These are phyloP conservation scores for Cephus spinipes DNA, from an alignment of 2,888 invertebrate genomes.

Conservation along the genomic window DNA sequence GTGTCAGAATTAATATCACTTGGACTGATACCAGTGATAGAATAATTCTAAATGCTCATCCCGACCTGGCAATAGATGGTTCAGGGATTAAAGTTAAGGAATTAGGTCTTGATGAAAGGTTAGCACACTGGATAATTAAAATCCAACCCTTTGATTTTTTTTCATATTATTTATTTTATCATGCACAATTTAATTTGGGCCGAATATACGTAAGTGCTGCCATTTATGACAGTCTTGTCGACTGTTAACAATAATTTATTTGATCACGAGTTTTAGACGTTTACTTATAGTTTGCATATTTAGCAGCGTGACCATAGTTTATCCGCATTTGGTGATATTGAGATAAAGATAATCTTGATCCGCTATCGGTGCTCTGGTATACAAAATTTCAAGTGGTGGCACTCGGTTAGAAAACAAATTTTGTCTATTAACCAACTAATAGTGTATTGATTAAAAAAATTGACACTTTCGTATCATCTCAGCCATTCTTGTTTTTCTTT, in stretches of 20 bases:
- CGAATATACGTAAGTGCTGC: not conserved
- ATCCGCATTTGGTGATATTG: not conserved
- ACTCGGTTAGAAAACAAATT: not conserved
- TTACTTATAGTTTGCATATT: not conserved
- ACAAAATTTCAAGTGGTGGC: not conserved
- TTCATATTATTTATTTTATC: not conserved
- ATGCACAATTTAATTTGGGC: not conserved
- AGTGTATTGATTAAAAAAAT: not conserved
- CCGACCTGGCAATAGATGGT: constrained; percentile 72
- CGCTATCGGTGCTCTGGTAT: not conserved
- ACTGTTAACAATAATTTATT: not conserved
- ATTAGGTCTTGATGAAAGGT: constrained; percentile 57
- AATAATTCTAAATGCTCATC: constrained; percentile 76
- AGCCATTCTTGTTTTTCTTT: not conserved
- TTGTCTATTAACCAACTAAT: not conserved
- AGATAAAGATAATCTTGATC: not conserved
- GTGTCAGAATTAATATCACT: constrained; percentile 77
- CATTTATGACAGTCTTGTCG: not conserved
- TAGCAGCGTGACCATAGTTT: not conserved
- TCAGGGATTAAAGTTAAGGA: constrained; percentile 67
- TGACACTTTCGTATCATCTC: not conserved
- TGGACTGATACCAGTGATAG: constrained; percentile 74
- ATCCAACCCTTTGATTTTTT: not conserved
- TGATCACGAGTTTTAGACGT: not conserved
- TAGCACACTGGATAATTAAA: constrained; percentile 26